Evolutionary conservation across 2,888 invertebrate genomes (phyloP).

Genomic region (Drosophila kokeensis): DNA sequence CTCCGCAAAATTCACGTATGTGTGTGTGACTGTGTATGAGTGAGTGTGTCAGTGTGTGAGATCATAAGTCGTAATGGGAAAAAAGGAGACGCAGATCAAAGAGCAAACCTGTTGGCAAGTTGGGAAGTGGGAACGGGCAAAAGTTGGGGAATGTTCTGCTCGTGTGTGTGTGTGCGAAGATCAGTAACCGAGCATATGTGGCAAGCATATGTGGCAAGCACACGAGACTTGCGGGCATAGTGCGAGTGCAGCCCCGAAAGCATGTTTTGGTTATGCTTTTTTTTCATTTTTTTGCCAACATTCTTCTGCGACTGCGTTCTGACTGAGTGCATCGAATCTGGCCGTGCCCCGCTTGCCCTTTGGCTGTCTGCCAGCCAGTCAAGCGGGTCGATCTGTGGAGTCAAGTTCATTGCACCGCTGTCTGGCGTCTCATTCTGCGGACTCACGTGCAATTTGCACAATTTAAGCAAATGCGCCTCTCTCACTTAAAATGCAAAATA

Average conservation of each 20-base stretch:
- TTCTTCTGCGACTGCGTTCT: slow-evolving; percentile 39
- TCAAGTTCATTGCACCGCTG: slow-evolving; percentile 73
- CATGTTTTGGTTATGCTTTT: slow-evolving; percentile 51
- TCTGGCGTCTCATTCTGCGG: slow-evolving; percentile 46
- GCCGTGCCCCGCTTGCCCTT: slow-evolving; percentile 43
- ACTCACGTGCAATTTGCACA: slow-evolving; percentile 65
- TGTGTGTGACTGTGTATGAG: slow-evolving; percentile 19
- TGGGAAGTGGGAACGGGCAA: not conserved
- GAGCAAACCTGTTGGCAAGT: slow-evolving; percentile 66
- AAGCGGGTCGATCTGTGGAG: slow-evolving; percentile 68
- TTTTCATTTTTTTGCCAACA: slow-evolving; percentile 36
- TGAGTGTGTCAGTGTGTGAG: slow-evolving; percentile 34
- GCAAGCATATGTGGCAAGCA: slow-evolving; percentile 41
- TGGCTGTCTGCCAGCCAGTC: slow-evolving; percentile 69
- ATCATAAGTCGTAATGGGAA: slow-evolving; percentile 66
- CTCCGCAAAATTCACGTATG: slow-evolving; percentile 45
- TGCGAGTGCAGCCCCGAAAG: slow-evolving; percentile 29
- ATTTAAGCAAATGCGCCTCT: slow-evolving; percentile 22
- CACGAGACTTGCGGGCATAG: slow-evolving; percentile 19
- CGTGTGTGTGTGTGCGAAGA: slow-evolving; percentile 42
- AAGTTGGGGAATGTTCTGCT: not conserved
- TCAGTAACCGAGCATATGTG: slow-evolving; percentile 50
- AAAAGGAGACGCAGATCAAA: slow-evolving; percentile 64
- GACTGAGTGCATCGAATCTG: slow-evolving; percentile 47
- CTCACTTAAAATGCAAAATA: slow-evolving; percentile 61